Base-by-base conservation (phyloP, 2,888 invertebrate genomes). In the Phengaris alcon region DNA sequence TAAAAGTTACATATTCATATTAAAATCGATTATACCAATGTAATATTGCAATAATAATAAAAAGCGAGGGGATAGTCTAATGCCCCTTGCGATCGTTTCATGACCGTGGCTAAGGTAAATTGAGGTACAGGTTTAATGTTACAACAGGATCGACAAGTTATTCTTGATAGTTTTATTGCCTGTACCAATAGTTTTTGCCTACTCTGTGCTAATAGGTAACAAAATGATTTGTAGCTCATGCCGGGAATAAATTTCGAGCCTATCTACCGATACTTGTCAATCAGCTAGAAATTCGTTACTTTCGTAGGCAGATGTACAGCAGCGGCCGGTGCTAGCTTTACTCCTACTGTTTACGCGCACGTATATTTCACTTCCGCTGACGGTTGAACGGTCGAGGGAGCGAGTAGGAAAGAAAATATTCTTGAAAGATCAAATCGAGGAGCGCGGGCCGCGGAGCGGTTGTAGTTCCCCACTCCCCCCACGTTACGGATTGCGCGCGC, bases 331-430 rank as follows among this genome's bases (percentile, higher is more conserved):
- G 80, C 79, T 78, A 80, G 79, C 81, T 79, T 80, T 79, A 78
- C 77, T 85, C 85, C 83, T 87, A 86, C 86, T 88, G 87, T 90
- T 89, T 90, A 90, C 89, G 89, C 89, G 87, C 89, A 90, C 90
- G 90, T 91, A 89, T 88, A 86, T 88, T 90, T 90, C 88, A 91
- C 91, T 91, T 93, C 93, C 92, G 91, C 86, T 86, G 90, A 85
- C 90, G 90, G 92, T 91, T 90, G 90, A 90, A 90, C 90, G 89
- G 88, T 88, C 90, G 82, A 78, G 79, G 90, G 82, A 79, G 80
- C 78, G 88, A 90, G 88, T 86, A 88, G 87, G 90, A 89, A 90
- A 89, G 90, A 90, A 89, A 91, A 91, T 91, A 90, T 91, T 90
- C 90, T 83, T 83, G 85, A 90, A 88, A 92, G 91, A 93, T 92